Evolutionary conservation across 2,797 vertebrate species (phyloP), one percentile per base, ranked within the genome.

Genomic region (Phoebastria nigripes): DNA sequence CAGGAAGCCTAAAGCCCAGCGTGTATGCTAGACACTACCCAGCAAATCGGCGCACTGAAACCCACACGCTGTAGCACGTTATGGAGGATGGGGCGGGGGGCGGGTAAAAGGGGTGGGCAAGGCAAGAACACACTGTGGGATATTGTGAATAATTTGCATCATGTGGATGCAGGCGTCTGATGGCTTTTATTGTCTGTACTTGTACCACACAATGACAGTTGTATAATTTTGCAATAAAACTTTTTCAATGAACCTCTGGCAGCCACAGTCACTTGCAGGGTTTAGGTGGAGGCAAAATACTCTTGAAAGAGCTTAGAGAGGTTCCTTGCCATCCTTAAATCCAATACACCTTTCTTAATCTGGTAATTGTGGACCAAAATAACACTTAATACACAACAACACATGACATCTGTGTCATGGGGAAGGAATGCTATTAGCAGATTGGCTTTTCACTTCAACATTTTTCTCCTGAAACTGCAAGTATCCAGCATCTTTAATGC

Each of bases 181-280:
- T 72, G 90, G 88, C 95, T 97, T 95, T 82, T 94, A 24, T 67
- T 86, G 85, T 93, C 94, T 86, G 61, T 87, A 88, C 95, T 93
- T 89, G 61, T 91, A 82, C 82, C 82, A 35, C 82, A 72, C 61
- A 22, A 11, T 62, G 80, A 71, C 89, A 61, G 72, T 92, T 87
- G 93, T 96, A 10, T 58, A 35, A 96, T 97, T 97, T 97, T 97
- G 93, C 97, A 98, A 97, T 98, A 98, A 98, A 97, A 91, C 35
- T 90, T 96, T 97, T 96, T 93, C 95, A 96, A 6, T 93, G 62
- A 94, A 82, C 3, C 26, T 46, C 26, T 29, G 22, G 70, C 12
- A 44, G 55, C 54, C 22, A 15, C 4, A 20, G 12, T 54, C 18
- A 47, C 18, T 62, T 16, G 6, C 2, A 49, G 12, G 58, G 42